Percentiles rank a stretch among this genome's conserved stretches.
Evolutionary conservation across 2,888 invertebrate species (phyloP).

Genomic region (Boloria euphrosyne): DNA sequence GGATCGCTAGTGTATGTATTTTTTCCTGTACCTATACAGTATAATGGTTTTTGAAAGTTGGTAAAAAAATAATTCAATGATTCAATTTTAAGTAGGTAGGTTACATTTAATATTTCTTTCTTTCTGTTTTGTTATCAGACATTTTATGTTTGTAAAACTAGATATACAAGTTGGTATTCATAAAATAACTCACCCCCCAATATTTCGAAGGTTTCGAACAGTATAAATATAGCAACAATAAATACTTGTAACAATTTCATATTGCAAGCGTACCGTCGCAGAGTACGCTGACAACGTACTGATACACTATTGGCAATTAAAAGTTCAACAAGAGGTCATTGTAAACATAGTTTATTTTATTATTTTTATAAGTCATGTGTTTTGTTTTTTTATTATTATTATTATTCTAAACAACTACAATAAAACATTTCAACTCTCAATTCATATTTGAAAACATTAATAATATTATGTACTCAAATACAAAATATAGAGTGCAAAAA

Average conservation of each 20-base stretch:
- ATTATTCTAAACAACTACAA: neutral
- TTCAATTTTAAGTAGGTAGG: too few species aligned
- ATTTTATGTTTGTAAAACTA: neutral
- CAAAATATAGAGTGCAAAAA: too few species aligned
- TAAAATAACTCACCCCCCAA: constrained; percentile 9
- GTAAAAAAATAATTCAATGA: too few species aligned
- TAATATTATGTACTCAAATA: neutral
- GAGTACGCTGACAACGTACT: constrained; percentile 10
- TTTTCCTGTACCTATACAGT: too few species aligned
- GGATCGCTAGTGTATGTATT: too few species aligned
- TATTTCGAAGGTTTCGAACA: neutral
- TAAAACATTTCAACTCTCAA: neutral
- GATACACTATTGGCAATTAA: constrained; percentile 11
- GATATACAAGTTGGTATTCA: neutral
- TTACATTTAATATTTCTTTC: too few species aligned
- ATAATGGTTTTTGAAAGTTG: too few species aligned
- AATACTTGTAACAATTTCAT: neutral
- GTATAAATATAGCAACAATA: neutral
- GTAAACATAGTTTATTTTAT: neutral
- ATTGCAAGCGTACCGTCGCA: neutral
- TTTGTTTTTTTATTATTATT: too few species aligned
- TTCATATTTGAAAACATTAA: too few species aligned
- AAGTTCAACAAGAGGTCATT: constrained; percentile 13
- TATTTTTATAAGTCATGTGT: too few species aligned
- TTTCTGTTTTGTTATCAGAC: neutral